Evolutionary conservation across 1,140 invertebrate genomes (phyloP).

Genomic region (Babylonia areolata): DNA sequence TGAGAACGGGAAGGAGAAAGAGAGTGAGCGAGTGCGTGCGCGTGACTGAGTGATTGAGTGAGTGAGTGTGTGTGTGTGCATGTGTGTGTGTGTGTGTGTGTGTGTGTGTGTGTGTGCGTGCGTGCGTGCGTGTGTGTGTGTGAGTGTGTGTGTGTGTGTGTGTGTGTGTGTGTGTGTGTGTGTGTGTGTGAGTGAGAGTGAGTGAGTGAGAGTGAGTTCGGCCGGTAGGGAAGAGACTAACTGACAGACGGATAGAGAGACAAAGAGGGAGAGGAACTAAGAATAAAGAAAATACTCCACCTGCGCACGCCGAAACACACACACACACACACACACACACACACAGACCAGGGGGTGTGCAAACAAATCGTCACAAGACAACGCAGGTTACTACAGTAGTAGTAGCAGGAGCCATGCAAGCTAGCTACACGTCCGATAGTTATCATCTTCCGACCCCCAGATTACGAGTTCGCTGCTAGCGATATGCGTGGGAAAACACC

Average conservation of each 20-base stretch:
- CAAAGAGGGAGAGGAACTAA: not conserved
- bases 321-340: no score
- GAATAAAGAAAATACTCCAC: not conserved
- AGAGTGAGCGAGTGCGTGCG: not conserved
- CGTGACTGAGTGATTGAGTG: not conserved
- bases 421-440: no score
- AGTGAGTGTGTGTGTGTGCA: conserved; percentile 6
- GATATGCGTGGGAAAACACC: no score
- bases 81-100: conserved; percentile 8
- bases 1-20: not conserved
- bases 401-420: no score
- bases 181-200: not conserved
- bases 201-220: not conserved
- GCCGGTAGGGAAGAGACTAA: not conserved
- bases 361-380: no score
- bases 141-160: conserved; percentile 3
- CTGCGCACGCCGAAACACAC: no score
- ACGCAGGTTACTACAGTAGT: no score
- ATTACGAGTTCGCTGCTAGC: no score
- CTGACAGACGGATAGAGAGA: not conserved
- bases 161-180: conserved; percentile 10
- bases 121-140: not conserved
- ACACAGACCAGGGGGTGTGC: no score
- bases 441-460: no score
- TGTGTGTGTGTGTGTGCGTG: not conserved